Conservation (phyloP, 2,888 invertebrate genomes). For the Pteria penguin region DNA sequence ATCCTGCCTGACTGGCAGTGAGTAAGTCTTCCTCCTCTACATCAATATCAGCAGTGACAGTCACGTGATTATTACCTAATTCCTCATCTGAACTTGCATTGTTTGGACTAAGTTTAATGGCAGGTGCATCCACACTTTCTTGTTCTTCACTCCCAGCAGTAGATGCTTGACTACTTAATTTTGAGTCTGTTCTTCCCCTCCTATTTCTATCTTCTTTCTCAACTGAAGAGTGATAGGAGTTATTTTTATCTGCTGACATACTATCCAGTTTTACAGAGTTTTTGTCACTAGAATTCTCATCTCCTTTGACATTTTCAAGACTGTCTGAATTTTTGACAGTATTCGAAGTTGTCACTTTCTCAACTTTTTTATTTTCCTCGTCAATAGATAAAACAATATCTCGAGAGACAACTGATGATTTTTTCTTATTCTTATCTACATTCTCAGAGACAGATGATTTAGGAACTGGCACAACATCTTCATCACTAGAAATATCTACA, state of each 20-base stretch:
- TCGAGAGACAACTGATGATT: not conserved
- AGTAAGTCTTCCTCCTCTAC: constrained; percentile 60
- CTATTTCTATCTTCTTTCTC: not conserved
- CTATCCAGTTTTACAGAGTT: not conserved
- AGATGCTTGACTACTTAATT: not conserved
- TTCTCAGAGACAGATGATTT: constrained; percentile 10
- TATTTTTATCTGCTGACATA: not conserved
- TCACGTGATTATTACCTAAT: constrained; percentile 37
- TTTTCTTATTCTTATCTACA: too few relatives aligned
- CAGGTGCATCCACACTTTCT: not conserved
- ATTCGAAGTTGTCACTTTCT: not conserved
- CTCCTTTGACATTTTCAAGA: not conserved
- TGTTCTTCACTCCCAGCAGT: not conserved
- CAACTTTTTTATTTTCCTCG: not conserved
- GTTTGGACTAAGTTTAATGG: not conserved
- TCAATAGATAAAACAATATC: not conserved
- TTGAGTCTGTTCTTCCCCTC: not conserved
- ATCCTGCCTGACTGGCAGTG: constrained; percentile 49
- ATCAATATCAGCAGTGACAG: constrained; percentile 57
- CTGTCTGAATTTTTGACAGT: not conserved
- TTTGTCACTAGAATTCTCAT: not conserved
- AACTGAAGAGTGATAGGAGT: not conserved
- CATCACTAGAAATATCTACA: constrained; percentile 42
- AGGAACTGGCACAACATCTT: constrained; percentile 14
- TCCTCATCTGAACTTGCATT: constrained; percentile 49